A percentile compares a stretch with the other conserved stretches of the same genome.
These are phyloP conservation scores for Neolamprologus longior DNA, from an alignment of 2,113 vertebrate genomes.

Conservation along the genomic window DNA sequence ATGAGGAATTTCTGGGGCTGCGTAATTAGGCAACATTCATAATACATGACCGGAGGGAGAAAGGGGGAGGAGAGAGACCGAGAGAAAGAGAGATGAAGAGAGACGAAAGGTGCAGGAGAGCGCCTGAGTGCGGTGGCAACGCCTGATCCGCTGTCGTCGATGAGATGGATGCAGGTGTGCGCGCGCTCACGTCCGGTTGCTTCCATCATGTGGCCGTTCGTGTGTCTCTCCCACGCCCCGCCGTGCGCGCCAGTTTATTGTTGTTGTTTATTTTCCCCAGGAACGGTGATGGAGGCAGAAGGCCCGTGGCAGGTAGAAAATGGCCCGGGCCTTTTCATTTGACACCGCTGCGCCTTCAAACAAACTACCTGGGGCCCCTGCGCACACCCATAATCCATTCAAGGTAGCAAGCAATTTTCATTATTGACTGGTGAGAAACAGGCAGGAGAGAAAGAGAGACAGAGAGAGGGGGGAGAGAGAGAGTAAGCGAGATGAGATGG, in stretches of 20 bases:
- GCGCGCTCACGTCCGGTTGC: neutral
- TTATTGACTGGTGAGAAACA: conserved; percentile 73
- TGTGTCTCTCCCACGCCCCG: neutral
- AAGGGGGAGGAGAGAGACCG: neutral
- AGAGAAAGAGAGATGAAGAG: neutral
- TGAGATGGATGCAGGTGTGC: conserved; percentile 6
- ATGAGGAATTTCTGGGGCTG: conserved; percentile 55
- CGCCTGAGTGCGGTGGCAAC: neutral
- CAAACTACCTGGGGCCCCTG: conserved; percentile 63
- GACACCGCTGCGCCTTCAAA: conserved; percentile 70
- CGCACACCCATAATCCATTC: conserved; percentile 73
- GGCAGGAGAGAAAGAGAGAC: neutral
- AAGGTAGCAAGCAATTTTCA: conserved; percentile 75
- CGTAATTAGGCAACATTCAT: conserved; percentile 72
- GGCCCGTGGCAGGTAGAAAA: conserved; percentile 63
- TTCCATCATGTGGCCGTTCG: conserved; percentile 5
- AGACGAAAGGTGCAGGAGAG: conserved; percentile 16
- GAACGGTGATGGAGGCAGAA: conserved; percentile 42
- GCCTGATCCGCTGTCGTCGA: conserved; percentile 40
- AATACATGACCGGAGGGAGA: conserved; percentile 63
- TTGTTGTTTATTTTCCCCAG: neutral
- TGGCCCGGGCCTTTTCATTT: conserved; percentile 69
- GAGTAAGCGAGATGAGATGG: conserved; percentile 12
- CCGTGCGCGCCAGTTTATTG: neutral
- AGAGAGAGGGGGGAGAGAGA: neutral